phyloP scores from a whole-genome alignment of 2,113 vertebrate genomes.

The Mastomys natalensis region DNA sequence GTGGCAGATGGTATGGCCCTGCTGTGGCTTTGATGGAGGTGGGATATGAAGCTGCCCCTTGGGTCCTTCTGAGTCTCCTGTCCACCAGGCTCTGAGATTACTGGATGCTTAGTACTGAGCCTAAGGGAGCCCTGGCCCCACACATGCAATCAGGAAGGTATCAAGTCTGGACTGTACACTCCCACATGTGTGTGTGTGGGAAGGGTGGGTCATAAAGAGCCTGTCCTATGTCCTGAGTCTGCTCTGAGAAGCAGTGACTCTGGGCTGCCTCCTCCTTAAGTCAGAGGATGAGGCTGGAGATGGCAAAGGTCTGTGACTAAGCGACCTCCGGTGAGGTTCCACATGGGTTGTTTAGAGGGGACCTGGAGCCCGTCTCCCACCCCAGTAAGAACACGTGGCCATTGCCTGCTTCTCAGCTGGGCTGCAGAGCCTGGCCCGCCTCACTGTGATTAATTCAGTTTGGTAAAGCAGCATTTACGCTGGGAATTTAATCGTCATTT shows the following conservation, averaged over 20 bases:
- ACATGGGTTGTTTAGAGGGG: background rate
- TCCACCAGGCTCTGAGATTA: background rate
- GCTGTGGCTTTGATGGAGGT: accelerated
- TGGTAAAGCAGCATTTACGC: constrained; percentile 66
- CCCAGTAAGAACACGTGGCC: accelerated
- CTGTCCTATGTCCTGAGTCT: background rate
- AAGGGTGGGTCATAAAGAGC: background rate
- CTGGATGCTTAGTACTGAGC: accelerated
- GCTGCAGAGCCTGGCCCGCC: background rate
- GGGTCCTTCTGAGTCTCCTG: background rate
- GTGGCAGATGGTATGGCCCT: background rate
- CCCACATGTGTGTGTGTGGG: background rate
- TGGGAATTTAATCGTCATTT: constrained; percentile 77
- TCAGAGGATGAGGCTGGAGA: background rate
- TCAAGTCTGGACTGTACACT: background rate
- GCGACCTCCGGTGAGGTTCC: background rate
- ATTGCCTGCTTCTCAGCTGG: background rate
- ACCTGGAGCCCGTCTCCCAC: background rate
- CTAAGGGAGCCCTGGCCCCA: accelerated
- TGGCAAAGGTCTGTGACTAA: accelerated
- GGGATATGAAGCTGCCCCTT: background rate
- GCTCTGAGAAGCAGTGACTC: background rate
- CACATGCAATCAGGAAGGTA: background rate
- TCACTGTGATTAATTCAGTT: constrained; percentile 70
- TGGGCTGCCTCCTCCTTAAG: background rate